A percentile compares a stretch with the other conserved stretches of the same genome.
phyloP scores from a whole-genome alignment of 2,888 invertebrate species.

The Tortrix viridana region DNA sequence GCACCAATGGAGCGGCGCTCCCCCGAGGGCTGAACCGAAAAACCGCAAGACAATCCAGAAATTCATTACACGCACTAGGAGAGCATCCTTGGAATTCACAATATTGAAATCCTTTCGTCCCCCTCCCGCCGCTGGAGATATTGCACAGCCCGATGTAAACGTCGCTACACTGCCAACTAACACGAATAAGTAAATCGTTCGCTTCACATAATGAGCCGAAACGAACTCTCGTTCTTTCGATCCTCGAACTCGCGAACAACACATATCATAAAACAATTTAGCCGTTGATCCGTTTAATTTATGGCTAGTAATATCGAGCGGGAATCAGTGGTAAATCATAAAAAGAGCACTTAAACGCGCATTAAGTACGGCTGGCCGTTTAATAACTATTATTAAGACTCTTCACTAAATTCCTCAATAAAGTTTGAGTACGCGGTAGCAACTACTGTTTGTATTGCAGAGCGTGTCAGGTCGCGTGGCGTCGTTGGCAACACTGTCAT shows the following conservation, averaged over 20 bases:
- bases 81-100: constrained; percentile 82
- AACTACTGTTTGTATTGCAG: constrained; percentile 50
- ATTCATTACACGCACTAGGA: constrained; percentile 79
- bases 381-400: constrained; percentile 81
- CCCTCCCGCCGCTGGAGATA: constrained; percentile 54
- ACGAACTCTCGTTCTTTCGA: background rate
- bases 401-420: constrained; percentile 74
- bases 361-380: constrained; percentile 76
- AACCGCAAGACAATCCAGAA: constrained; percentile 82
- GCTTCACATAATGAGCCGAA: constrained; percentile 51
- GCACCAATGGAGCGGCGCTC: constrained; percentile 60
- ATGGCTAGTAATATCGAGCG: constrained; percentile 71
- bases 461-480: background rate
- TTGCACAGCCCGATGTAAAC: constrained; percentile 60
- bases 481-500: constrained; percentile 1
- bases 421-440: constrained; percentile 51
- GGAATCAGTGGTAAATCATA: constrained; percentile 80
- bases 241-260: constrained; percentile 46
- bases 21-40: constrained; percentile 66
- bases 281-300: constrained; percentile 74
- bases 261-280: constrained; percentile 80
- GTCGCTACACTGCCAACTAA: constrained; percentile 61
- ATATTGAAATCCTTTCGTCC: constrained; percentile 74
- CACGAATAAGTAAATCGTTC: constrained; percentile 68
- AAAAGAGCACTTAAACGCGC: constrained; percentile 76